These are phyloP conservation scores for Etheostoma nigrum DNA, from an alignment of 2,797 vertebrate genomes.

Conservation along the genomic window DNA sequence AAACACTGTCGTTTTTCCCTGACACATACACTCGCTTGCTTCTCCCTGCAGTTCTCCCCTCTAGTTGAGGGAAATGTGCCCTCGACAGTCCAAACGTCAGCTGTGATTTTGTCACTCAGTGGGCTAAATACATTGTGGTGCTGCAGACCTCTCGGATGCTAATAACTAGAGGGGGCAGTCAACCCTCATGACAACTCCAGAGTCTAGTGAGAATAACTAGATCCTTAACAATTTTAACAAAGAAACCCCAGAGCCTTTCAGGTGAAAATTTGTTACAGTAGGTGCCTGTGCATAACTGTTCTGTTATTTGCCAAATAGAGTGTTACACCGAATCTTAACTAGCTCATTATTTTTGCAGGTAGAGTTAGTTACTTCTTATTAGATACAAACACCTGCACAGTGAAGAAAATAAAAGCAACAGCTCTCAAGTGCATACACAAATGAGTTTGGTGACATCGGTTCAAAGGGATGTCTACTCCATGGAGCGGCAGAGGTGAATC, in stretches of 20 bases:
- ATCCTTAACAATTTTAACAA: conserved; percentile 51
- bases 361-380: conserved; percentile 36
- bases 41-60: conserved; percentile 74
- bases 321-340: conserved; percentile 38
- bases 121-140: conserved; percentile 63
- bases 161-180: conserved; percentile 58
- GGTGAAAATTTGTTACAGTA: conserved; percentile 15
- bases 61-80: conserved; percentile 78
- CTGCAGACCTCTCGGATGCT: conserved; percentile 59
- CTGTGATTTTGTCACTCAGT: conserved; percentile 83
- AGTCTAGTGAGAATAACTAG: conserved; percentile 43
- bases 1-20: conserved; percentile 72
- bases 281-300: conserved; percentile 4
- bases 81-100: conserved; percentile 80
- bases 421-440: conserved; percentile 56
- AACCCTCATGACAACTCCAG: conserved; percentile 45
- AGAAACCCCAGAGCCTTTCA: conserved; percentile 15
- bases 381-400: conserved; percentile 35
- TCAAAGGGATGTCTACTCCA: conserved; percentile 57
- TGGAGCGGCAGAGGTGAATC: conserved; percentile 74
- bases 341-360: conserved; percentile 51
- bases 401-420: conserved; percentile 50
- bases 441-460: conserved; percentile 59
- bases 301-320: conserved; percentile 17
- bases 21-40: conserved; percentile 67